Conservation (phyloP, 2,797 vertebrate genomes). For the Ctenochaetus hawaiiensis region DNA sequence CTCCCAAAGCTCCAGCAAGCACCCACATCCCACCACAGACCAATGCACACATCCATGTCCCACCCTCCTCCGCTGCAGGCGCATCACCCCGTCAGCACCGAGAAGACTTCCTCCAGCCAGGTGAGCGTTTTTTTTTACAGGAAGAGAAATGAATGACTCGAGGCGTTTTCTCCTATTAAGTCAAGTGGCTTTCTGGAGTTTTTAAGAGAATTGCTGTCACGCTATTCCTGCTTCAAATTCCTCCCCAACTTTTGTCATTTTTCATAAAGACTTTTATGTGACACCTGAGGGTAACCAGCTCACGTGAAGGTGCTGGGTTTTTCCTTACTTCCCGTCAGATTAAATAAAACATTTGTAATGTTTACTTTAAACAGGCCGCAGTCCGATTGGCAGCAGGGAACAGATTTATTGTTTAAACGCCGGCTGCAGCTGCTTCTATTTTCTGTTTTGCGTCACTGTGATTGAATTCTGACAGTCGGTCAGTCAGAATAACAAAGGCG, state of each 20-base stretch:
- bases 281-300: not conserved
- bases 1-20: slow-evolving; percentile 97
- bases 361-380: not conserved
- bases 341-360: not conserved
- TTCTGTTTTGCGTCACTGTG: not conserved
- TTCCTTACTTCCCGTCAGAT: not conserved
- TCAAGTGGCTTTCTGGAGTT: not conserved
- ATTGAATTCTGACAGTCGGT: not conserved
- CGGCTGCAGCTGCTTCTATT: not conserved
- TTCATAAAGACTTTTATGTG: not conserved
- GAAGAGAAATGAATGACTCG: not conserved
- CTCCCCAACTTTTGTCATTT: not conserved
- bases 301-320: not conserved
- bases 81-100: slow-evolving; percentile 91
- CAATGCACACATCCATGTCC: slow-evolving; percentile 92
- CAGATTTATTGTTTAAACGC: not conserved
- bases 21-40: slow-evolving; percentile 94
- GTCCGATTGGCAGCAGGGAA: not conserved
- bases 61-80: slow-evolving; percentile 90
- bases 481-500: too few relatives aligned
- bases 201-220: too few relatives aligned
- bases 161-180: not conserved
- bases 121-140: slow-evolving; percentile 78
- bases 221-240: too few relatives aligned
- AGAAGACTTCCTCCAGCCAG: slow-evolving; percentile 91